A percentile compares a stretch with the other conserved stretches of the same genome.
These are phyloP conservation scores for Drosophila prostipennis DNA, from an alignment of 2,888 invertebrate species.

Conservation along the genomic window DNA sequence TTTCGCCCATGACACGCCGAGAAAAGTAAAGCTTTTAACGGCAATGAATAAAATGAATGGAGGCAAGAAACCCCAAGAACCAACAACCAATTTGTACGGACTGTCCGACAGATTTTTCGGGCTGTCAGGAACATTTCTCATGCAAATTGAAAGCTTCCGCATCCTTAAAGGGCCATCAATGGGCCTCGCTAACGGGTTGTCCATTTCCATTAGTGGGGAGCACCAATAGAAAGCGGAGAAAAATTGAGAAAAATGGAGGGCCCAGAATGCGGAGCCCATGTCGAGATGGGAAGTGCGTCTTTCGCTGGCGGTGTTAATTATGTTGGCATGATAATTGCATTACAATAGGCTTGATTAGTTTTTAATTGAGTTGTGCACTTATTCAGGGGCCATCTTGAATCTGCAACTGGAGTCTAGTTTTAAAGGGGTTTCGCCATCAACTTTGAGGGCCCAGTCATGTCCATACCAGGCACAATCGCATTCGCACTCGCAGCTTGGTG, in stretches of 20 bases:
- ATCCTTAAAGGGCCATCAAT: slow-evolving; percentile 66
- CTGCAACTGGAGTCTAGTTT: slow-evolving; percentile 33
- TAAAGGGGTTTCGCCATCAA: slow-evolving; percentile 38
- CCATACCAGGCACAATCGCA: background rate
- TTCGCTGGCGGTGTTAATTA: slow-evolving; percentile 69
- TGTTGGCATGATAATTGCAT: slow-evolving; percentile 78
- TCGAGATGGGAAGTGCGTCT: slow-evolving; percentile 18
- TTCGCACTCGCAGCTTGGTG: background rate
- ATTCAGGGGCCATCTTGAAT: slow-evolving; percentile 48
- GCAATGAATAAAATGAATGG: slow-evolving; percentile 34
- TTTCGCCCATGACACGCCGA: slow-evolving; percentile 75
- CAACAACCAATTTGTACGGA: slow-evolving; percentile 73
- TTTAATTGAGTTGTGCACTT: slow-evolving; percentile 77
- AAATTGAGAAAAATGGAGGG: slow-evolving; percentile 21
- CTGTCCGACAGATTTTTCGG: slow-evolving; percentile 40
- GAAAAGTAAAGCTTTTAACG: slow-evolving; percentile 71
- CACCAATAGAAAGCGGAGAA: slow-evolving; percentile 28
- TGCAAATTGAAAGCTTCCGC: slow-evolving; percentile 67
- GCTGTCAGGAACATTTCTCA: slow-evolving; percentile 60
- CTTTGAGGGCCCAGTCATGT: slow-evolving; percentile 8
- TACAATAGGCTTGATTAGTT: slow-evolving; percentile 81
- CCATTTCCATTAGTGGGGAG: slow-evolving; percentile 59
- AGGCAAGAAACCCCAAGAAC: slow-evolving; percentile 44
- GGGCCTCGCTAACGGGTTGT: slow-evolving; percentile 69
- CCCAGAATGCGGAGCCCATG: slow-evolving; percentile 28